Conservation (phyloP, 1,140 invertebrate genomes). For the Lepeophtheirus salmonis region DNA sequence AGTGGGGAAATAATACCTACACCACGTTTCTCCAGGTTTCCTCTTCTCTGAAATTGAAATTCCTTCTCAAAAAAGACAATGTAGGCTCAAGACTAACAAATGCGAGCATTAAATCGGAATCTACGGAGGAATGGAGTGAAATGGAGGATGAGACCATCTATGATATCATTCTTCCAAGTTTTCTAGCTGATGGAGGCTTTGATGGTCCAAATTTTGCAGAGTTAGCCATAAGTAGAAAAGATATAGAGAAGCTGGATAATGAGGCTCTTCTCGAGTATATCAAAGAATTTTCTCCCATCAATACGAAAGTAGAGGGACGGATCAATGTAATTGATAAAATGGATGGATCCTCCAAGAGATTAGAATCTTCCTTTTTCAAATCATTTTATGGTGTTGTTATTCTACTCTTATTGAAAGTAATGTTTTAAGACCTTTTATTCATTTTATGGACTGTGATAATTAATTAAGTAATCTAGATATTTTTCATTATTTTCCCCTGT, state of each 20-base stretch:
- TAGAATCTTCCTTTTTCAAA: no score
- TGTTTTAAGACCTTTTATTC: no score
- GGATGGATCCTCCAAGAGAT: no score
- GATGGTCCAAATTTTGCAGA: conserved; percentile 24
- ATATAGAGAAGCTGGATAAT: neutral
- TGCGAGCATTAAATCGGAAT: conserved; percentile 42
- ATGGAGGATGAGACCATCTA: conserved; percentile 32
- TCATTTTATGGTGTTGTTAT: no score
- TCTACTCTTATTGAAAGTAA: no score
- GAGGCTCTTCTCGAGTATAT: neutral
- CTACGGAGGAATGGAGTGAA: conserved; percentile 37
- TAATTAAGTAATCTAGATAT: no score
- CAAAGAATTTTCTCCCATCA: neutral
- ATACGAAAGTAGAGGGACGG: neutral
- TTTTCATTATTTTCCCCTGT: no score
- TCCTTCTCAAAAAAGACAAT: conserved; percentile 29
- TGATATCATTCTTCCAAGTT: conserved; percentile 38
- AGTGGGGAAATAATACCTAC: neutral
- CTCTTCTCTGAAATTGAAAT: conserved; percentile 40
- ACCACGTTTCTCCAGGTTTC: conserved; percentile 23
- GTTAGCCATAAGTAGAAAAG: neutral
- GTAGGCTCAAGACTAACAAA: conserved; percentile 29
- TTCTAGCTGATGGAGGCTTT: conserved; percentile 45
- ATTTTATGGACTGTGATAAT: no score
- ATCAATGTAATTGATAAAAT: no score